A percentile compares a stretch with the other conserved stretches of the same genome.
Conservation (phyloP, 2,888 invertebrate genomes). For the Hirtodrosophila trivittata region DNA sequence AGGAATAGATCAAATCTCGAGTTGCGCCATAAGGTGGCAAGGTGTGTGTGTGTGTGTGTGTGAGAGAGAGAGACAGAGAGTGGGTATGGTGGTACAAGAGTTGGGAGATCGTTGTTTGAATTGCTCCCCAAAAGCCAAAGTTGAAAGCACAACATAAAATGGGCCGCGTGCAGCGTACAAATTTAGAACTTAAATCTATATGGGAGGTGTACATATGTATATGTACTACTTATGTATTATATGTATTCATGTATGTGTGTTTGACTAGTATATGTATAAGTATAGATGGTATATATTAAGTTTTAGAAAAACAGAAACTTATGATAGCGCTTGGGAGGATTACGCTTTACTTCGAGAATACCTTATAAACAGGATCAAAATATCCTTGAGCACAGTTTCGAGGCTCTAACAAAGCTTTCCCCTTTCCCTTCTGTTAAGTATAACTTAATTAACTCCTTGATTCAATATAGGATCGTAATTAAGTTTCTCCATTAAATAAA, state of each 20-base stretch:
- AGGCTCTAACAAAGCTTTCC: too few relatives aligned
- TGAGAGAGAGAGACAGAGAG: background rate
- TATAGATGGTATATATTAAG: too few relatives aligned
- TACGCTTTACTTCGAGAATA: too few relatives aligned
- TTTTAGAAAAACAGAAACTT: too few relatives aligned
- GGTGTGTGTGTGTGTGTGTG: constrained; percentile 23
- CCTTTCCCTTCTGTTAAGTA: too few relatives aligned
- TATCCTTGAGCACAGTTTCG: too few relatives aligned
- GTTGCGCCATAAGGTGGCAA: constrained; percentile 49
- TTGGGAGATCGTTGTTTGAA: constrained; percentile 18
- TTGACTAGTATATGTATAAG: background rate
- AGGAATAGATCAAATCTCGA: constrained; percentile 42
- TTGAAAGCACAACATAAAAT: constrained; percentile 37
- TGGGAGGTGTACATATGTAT: background rate
- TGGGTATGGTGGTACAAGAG: background rate
- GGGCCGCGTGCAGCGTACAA: constrained; percentile 43
- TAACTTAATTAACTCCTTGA: too few relatives aligned
- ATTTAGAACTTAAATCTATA: constrained; percentile 27
- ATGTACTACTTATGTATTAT: background rate
- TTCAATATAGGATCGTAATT: too few relatives aligned
- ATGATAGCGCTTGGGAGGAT: too few relatives aligned
- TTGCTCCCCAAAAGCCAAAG: constrained; percentile 48
- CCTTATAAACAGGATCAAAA: too few relatives aligned
- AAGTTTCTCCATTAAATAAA: too few relatives aligned
- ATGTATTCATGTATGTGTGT: background rate